A percentile compares a stretch with the other conserved stretches of the same genome.
These are phyloP conservation scores for Clostera curtula DNA, from an alignment of 2,888 invertebrate genomes.

Conservation along the genomic window DNA sequence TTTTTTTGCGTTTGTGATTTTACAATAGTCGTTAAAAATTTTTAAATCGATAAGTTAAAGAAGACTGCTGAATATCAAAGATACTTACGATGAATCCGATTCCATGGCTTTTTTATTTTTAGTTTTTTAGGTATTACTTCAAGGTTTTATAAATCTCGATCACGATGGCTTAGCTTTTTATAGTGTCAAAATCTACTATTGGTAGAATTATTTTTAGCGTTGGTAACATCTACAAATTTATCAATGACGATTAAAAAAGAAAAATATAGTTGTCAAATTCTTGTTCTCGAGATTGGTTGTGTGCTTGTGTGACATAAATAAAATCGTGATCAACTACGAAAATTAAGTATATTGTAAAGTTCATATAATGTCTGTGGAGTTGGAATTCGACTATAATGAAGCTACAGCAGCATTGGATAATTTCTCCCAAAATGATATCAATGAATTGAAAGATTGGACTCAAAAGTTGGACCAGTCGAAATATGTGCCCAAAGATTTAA, in stretches of 20 bases:
- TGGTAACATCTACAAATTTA: no score
- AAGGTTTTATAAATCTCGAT: no score
- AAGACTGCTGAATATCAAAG: no score
- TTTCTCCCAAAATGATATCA: slow-evolving; percentile 66
- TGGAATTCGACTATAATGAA: slow-evolving; percentile 59
- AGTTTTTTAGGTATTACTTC: background rate
- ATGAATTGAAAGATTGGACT: slow-evolving; percentile 61
- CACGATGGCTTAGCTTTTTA: slow-evolving; percentile 11
- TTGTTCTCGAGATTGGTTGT: slow-evolving; percentile 26
- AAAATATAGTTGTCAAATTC: slow-evolving; percentile 54
- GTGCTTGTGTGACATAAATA: slow-evolving; percentile 17
- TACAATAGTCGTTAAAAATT: no score
- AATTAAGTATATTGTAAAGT: slow-evolving; percentile 19
- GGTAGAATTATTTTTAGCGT: background rate
- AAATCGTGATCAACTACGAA: slow-evolving; percentile 39
- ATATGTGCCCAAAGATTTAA: slow-evolving; percentile 65
- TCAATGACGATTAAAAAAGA: no score
- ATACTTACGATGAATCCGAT: slow-evolving; percentile 31
- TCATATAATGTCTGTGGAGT: slow-evolving; percentile 50
- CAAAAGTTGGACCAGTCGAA: slow-evolving; percentile 60
- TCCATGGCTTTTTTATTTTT: slow-evolving; percentile 15
- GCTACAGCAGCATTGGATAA: slow-evolving; percentile 59
- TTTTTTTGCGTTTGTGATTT: no score
- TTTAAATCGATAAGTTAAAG: no score
- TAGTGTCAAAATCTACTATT: background rate